Evolutionary conservation across 2,888 invertebrate species (phyloP).

Genomic region (Cacoxenus indagator): DNA sequence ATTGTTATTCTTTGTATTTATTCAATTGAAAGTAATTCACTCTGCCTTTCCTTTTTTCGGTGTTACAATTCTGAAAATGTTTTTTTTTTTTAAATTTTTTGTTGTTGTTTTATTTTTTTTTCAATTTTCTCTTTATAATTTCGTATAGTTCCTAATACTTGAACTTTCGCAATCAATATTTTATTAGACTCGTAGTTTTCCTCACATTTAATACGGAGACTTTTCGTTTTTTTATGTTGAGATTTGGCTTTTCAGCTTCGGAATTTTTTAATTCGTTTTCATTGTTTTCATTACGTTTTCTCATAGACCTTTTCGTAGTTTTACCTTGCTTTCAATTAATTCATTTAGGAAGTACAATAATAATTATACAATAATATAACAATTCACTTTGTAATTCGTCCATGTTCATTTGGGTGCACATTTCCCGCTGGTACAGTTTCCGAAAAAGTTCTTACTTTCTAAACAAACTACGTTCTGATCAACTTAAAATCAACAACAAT

Average conservation of each 20-base stretch:
- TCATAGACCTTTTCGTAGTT: neutral
- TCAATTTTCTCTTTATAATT: no score
- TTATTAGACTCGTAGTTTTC: neutral
- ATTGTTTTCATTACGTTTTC: neutral
- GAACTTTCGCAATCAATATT: conserved; percentile 4
- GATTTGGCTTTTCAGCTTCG: no score
- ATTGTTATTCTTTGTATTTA: conserved; percentile 10
- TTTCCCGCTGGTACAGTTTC: neutral
- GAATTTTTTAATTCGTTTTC: neutral
- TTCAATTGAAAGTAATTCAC: conserved; percentile 7
- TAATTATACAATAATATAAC: neutral
- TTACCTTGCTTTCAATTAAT: neutral
- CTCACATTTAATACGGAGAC: neutral
- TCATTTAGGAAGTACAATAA: neutral
- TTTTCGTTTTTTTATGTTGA: neutral
- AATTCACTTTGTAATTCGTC: neutral
- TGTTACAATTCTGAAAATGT: neutral
- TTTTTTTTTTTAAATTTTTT: neutral
- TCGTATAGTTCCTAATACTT: conserved; percentile 7
- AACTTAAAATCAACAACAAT: no score
- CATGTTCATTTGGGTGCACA: neutral
- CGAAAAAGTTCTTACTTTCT: neutral
- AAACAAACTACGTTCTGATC: no score
- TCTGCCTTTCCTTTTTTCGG: neutral
- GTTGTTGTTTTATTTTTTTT: neutral